Evolutionary conservation across 2,113 vertebrate genomes (phyloP), one percentile per base, ranked within the genome.

Genomic region (Pygoscelis antarcticus): DNA sequence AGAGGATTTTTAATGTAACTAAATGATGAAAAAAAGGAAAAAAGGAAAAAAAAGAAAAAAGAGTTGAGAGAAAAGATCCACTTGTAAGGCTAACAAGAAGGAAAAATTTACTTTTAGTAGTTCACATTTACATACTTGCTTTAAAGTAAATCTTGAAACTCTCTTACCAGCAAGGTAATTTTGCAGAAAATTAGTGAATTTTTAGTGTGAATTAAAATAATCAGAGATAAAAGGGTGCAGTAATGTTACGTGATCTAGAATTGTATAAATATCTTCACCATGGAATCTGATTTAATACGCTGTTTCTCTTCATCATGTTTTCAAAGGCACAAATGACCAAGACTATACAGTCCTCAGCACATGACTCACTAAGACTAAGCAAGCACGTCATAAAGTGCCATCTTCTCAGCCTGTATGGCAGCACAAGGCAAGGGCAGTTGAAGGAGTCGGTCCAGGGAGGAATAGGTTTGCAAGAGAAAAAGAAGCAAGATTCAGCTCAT

Each of bases 1-100:
- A 97, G 96, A 96, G 44, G 29, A 78, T 74, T 97, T 97, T 96
- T 91, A 96, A 94, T 93, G 49, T 36, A 96, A 95, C 47, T 40
- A 61, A 95, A 84, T 49, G 36, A 87, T 38, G 13, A 58, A 49
- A n/a, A 49, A 20, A 34, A 23, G 3, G 22, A 44, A 22, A 12
- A 13, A 51, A 51, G 11, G 11, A 3, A 11, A 29, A 18, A 42
- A 15, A 40, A 34, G 16, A 26, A 26, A 21, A 27, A 27, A 60
- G 1, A 61, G 2, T 8, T 32, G 54, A 52, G 52, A 95, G 79
- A 92, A 86, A 87, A 22, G 5, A 51, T 71, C 12, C 27, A 62
- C 32, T 71, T 7, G 0, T 62, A 90, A 74, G 16, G 10, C n/a
- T 32, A 89, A 71, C 14, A 64, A 57, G 55, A 83, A 89, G 9